A percentile compares a stretch with the other conserved stretches of the same genome.
Evolutionary conservation across 2,797 vertebrate species (phyloP).

Genomic region (Eulemur rubriventer): DNA sequence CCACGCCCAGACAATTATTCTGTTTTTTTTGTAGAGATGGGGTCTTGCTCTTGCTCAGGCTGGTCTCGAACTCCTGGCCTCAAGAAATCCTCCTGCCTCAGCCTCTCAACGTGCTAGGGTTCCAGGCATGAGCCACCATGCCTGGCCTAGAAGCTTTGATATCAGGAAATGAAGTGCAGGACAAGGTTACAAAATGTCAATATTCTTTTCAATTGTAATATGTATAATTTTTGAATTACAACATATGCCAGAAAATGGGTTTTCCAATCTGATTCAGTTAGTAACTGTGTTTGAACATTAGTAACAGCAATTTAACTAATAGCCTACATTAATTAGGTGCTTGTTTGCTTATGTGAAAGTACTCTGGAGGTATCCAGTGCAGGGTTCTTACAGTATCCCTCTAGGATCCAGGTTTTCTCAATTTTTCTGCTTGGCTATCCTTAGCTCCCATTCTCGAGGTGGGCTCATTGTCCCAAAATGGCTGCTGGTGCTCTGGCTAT

Average conservation of each 20-base stretch:
- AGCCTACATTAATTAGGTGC: too few species aligned
- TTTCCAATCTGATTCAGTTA: not conserved
- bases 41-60: too few species aligned
- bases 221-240: not conserved
- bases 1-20: rapidly evolving
- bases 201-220: not conserved
- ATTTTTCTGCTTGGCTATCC: not conserved
- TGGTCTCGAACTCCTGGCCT: too few species aligned
- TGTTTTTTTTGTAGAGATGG: too few species aligned
- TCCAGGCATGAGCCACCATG: too few species aligned
- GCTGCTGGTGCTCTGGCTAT: not conserved
- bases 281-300: not conserved
- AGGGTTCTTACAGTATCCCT: not conserved
- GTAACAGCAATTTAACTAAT: not conserved
- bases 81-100: too few species aligned
- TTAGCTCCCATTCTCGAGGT: not conserved
- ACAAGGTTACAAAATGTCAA: not conserved
- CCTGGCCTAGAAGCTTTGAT: not conserved
- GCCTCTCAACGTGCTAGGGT: too few species aligned
- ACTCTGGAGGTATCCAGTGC: not conserved
- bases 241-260: not conserved
- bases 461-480: not conserved
- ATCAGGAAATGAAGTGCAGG: not conserved
- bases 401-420: not conserved
- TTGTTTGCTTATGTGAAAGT: not conserved